Evolutionary conservation across 2,113 vertebrate species (phyloP), one percentile per base, ranked within the genome.

Genomic region (Elachura formosa): DNA sequence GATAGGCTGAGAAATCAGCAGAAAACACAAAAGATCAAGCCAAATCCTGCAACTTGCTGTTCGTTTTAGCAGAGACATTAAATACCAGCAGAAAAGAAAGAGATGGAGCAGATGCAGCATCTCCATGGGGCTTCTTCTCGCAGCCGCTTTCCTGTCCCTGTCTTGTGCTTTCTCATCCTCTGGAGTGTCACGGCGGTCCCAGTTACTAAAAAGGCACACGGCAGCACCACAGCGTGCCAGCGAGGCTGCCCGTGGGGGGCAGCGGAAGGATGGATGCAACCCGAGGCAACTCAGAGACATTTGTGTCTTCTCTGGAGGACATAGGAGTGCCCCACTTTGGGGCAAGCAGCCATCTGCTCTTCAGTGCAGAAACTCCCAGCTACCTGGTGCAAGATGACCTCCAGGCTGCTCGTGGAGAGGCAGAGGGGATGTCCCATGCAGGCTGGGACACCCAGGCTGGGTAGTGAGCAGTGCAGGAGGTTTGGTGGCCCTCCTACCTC

Each of bases 81-180:
- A 95, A 93, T 73, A 77, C 61, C 36, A 91, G 73, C 43, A 63
- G 64, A 41, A 77, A 79, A 78, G 16, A 68, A 59, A 82, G 88
- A 71, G 78, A 85, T 34, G 75, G 84, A 96, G 88, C 94, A 97
- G 93, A 93, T 95, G 93, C 69, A 63, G 67, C 48, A 78, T 83
- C 94, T 96, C 93, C 79, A 59, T 25, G 84, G 93, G 91, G 82
- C 63, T 91, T 25, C 93, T 40, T 54, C 89, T 93, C 2, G 0
- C 75, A 71, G 43, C 55, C 25, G 1, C 58, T 61, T 92, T 93
- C 68, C 85, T 40, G 16, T 67, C 77, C 55, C 88, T 20, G 75
- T 68, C 34, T 59, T 40, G 88, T 52, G 93, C 67, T 80, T 79
- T 48, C 75, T 28, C 2, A 0, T 94, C 73, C 95, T 93, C 84